A percentile compares a stretch with the other conserved stretches of the same genome.
phyloP scores from a whole-genome alignment of 1,140 invertebrate genomes.

The Drosophila serrata region DNA sequence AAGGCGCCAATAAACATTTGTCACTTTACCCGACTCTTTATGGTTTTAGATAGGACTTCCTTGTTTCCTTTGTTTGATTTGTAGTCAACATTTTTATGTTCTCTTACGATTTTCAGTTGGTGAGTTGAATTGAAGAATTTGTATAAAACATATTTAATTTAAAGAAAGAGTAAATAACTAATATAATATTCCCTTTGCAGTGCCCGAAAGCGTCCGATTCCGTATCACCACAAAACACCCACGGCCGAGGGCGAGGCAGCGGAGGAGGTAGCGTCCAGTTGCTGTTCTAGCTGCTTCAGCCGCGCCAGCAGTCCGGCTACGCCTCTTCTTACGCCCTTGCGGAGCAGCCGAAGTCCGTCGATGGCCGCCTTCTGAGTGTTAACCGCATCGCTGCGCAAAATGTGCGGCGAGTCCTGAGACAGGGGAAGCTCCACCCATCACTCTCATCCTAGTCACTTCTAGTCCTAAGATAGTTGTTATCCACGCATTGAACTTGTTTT shows the following conservation, averaged over 20 bases:
- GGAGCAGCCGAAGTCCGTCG: constrained; percentile 75
- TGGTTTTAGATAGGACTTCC: constrained; percentile 29
- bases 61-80: constrained; percentile 36
- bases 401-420: constrained; percentile 57
- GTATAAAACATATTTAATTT: not conserved
- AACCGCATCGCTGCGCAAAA: constrained; percentile 73
- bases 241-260: constrained; percentile 64
- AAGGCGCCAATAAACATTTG: constrained; percentile 59
- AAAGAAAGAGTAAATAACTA: not conserved
- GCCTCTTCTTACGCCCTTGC: constrained; percentile 60
- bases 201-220: constrained; percentile 95
- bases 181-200: constrained; percentile 86
- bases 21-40: constrained; percentile 29
- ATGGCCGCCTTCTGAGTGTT: constrained; percentile 75
- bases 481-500: constrained; percentile 49
- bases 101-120: constrained; percentile 66
- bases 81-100: constrained; percentile 61
- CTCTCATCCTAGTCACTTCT: constrained; percentile 23
- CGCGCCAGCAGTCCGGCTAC: constrained; percentile 75
- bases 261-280: constrained; percentile 88
- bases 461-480: constrained; percentile 67
- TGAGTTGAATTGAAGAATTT: constrained; percentile 40
- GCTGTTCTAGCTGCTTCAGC: constrained; percentile 88
- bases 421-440: not conserved
- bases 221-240: constrained; percentile 93